Base-by-base conservation (phyloP, 2,888 invertebrate species). In the Leptinotarsa tumamoca region DNA sequence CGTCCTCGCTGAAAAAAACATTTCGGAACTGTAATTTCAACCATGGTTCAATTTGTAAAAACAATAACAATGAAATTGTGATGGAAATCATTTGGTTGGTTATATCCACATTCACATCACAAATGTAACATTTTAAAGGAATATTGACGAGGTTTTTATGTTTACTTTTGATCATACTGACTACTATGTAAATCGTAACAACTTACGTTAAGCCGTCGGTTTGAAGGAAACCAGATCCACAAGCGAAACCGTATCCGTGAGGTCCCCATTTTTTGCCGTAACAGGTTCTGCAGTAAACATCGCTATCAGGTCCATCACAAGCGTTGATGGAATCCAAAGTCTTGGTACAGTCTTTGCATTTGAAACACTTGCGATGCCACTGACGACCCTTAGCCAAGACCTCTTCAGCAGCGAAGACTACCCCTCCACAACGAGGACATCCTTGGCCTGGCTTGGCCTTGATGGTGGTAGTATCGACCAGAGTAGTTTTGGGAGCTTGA, bases 191-290 rank as follows among this genome's bases (percentile, higher is more conserved):
- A 43, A 43, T 43, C 43, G 7, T 3, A 43, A 90, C 94, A 43
- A 90, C 94, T 92, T 89, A 96, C 96, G 93, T 93, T 84, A 96
- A 90, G 80, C 96, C 96, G 87, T 97, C 96, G 83, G 96, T 97
- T 89, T 96, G 96, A 82, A 97, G 91, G 90, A 96, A 96, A 81
- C 98, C 97, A 82, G 97, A 97, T 77, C 98, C 98, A 87, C 96
- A 96, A 80, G 97, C 98, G 87, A 97, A 98, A 75, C 98, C 98
- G 87, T 97, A 98, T 78, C 97, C 97, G 88, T 98, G 98, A 72
- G 98, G 98, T 84, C 98, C 98, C 94, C 95, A 98, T 89, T 96
- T 98, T 90, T 98, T 97, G 85, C 98, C 98, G 89, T 99, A 98
- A 90, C 98, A 99, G 86, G 96, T 96, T 90, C 96, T 98, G 90